phyloP scores from a whole-genome alignment of 2,888 invertebrate genomes.

The Amaurobius ferox region DNA sequence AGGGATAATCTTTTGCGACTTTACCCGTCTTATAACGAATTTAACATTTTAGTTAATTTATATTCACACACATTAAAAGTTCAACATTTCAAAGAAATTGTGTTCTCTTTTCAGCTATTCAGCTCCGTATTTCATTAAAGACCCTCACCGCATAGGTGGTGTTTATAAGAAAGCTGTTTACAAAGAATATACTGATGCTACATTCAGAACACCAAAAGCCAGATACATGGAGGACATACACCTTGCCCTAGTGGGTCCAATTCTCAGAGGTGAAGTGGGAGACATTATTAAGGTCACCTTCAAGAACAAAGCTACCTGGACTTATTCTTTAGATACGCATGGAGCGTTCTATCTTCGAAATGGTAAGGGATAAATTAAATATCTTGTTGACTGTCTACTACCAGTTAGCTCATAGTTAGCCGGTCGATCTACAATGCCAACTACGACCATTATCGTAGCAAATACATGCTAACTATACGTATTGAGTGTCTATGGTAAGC shows the following conservation, averaged over 20 bases:
- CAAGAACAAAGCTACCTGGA: constrained; percentile 67
- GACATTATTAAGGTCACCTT: constrained; percentile 74
- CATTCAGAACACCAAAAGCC: constrained; percentile 53
- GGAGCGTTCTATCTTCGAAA: constrained; percentile 67
- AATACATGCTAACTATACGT: too few relatives aligned
- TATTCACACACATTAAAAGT: too few relatives aligned
- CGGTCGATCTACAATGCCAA: too few relatives aligned
- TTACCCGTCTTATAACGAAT: too few relatives aligned
- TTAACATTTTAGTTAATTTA: too few relatives aligned
- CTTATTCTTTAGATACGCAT: constrained; percentile 70
- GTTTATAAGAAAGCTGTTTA: constrained; percentile 72
- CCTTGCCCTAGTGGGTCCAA: constrained; percentile 75
- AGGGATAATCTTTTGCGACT: too few relatives aligned
- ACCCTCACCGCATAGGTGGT: constrained; percentile 64
- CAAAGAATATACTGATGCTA: constrained; percentile 71
- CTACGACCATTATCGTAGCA: too few relatives aligned
- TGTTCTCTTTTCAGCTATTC: constrained; percentile 53
- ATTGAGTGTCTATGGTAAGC: too few relatives aligned
- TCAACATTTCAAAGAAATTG: too few relatives aligned
- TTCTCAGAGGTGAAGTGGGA: constrained; percentile 75
- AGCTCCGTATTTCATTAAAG: constrained; percentile 44
- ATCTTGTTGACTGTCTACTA: too few relatives aligned
- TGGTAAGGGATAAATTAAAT: too few relatives aligned
- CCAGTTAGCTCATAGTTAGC: too few relatives aligned
- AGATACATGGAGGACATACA: constrained; percentile 48